Conservation (phyloP, 2,113 vertebrate species). For the Mesitornis unicolor region DNA sequence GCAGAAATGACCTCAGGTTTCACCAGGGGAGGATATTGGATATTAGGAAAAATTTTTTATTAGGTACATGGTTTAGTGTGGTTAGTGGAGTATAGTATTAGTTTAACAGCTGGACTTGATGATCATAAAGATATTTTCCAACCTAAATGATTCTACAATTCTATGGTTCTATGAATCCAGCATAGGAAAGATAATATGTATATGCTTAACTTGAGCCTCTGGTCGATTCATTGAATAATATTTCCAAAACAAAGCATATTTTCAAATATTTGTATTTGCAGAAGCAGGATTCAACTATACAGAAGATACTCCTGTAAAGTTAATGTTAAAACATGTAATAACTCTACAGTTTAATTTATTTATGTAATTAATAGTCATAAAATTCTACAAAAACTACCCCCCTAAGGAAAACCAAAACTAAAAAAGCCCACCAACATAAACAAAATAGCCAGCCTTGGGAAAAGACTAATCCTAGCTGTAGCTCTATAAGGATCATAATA, state of each 20-base stretch:
- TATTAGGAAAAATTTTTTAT: too few relatives aligned
- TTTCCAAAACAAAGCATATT: not conserved
- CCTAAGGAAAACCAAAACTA: not conserved
- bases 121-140: too few relatives aligned
- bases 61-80: too few relatives aligned
- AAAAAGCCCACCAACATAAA: not conserved
- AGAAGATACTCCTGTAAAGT: not conserved
- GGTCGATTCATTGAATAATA: not conserved
- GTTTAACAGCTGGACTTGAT: too few relatives aligned
- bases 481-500: not conserved
- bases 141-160: too few relatives aligned
- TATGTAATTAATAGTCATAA: not conserved
- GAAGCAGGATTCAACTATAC: not conserved
- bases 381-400: not conserved
- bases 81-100: too few relatives aligned
- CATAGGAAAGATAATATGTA: not conserved
- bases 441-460: not conserved
- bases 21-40: too few relatives aligned
- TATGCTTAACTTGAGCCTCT: not conserved
- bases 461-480: not conserved
- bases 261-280: not conserved
- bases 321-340: not conserved
- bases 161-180: rapidly evolving
- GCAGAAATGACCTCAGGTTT: too few relatives aligned
- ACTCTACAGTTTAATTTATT: not conserved